Conservation (phyloP, 2,113 vertebrate genomes). For the Eonycteris spelaea region DNA sequence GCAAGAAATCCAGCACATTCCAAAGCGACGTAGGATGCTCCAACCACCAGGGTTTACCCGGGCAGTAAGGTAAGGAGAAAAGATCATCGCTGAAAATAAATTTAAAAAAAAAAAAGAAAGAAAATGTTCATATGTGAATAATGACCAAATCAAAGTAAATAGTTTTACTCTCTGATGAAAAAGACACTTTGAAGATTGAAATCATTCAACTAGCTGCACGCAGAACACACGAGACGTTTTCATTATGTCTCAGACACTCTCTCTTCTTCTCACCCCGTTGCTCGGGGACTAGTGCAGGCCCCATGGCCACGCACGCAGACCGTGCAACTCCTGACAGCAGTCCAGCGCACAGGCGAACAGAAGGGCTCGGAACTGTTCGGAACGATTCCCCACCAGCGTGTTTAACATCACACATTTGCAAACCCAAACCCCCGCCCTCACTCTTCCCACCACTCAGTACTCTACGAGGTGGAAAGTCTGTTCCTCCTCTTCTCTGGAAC, state of each 20-base stretch:
- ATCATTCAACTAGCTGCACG: neutral
- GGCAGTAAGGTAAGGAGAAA: slow-evolving; percentile 87
- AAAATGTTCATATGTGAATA: neutral
- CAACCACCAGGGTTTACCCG: slow-evolving; percentile 88
- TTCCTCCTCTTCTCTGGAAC: neutral
- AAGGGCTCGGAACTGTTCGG: neutral
- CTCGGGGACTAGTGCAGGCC: neutral
- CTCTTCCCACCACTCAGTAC: neutral
- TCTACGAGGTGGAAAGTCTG: neutral
- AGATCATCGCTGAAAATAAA: slow-evolving; percentile 85
- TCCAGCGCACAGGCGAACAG: neutral
- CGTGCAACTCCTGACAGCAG: neutral
- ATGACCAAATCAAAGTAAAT: neutral
- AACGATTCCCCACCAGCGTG: neutral
- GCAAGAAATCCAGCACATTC: slow-evolving; percentile 89
- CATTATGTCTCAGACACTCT: neutral
- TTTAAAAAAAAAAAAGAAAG: neutral
- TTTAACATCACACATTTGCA: neutral
- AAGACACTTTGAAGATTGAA: neutral
- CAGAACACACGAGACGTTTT: neutral
- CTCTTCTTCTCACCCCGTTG: neutral
- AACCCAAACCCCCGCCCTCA: neutral
- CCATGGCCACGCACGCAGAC: neutral
- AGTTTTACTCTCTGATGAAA: neutral
- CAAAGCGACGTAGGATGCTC: slow-evolving; percentile 88